phyloP scores from a whole-genome alignment of 2,888 invertebrate species.

The Pantelozetes paolii region DNA sequence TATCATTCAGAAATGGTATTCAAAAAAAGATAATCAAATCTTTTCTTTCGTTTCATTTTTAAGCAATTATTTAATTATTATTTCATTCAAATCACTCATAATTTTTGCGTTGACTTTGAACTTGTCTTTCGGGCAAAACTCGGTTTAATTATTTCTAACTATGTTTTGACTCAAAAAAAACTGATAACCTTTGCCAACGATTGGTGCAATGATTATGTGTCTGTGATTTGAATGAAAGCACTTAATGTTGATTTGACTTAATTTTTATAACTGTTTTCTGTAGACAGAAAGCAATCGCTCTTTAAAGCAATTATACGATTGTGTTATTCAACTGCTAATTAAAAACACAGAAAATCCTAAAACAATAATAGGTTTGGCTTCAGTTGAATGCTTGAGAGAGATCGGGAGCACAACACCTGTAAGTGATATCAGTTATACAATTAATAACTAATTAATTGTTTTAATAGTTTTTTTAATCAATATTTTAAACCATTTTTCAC shows the following conservation, averaged over 20 bases:
- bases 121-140: not conserved
- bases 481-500: not conserved
- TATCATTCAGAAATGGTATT: constrained; percentile 33
- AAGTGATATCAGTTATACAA: constrained; percentile 26
- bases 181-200: no score
- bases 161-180: not conserved
- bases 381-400: constrained; percentile 28
- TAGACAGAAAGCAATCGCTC: constrained; percentile 22
- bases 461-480: constrained; percentile 9
- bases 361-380: constrained; percentile 36
- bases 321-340: constrained; percentile 33
- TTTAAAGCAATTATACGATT: constrained; percentile 30
- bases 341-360: constrained; percentile 20
- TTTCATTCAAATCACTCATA: not conserved
- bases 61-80: constrained; percentile 7
- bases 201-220: no score
- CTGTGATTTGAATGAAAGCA: not conserved
- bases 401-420: constrained; percentile 36
- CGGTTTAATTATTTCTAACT: no score
- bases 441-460: constrained; percentile 7
- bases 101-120: not conserved
- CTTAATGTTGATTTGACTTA: not conserved
- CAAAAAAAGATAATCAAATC: not conserved
- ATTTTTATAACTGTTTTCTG: not conserved
- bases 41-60: not conserved